These are phyloP conservation scores for Amphimallon solstitiale DNA, from an alignment of 2,888 invertebrate genomes.

Conservation along the genomic window DNA sequence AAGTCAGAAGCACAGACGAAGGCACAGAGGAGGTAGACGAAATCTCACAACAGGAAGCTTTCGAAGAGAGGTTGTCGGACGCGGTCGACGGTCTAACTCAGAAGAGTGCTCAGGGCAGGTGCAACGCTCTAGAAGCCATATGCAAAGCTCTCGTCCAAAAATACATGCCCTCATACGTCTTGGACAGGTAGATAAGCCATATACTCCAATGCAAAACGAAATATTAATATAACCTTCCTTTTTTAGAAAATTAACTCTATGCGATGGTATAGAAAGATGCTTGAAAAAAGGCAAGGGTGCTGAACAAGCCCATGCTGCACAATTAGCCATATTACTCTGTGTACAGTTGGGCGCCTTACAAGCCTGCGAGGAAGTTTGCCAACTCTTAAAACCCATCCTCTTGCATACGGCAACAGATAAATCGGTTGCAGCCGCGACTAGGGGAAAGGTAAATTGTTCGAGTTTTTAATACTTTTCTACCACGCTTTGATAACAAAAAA, in stretches of 20 bases:
- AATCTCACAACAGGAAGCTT: conserved; percentile 72
- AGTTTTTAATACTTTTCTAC: too few species aligned
- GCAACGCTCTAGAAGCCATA: conserved; percentile 75
- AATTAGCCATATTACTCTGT: conserved; percentile 81
- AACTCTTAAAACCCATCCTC: conserved; percentile 78
- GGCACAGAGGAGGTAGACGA: conserved; percentile 67
- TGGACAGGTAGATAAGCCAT: conserved; percentile 69
- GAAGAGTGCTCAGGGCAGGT: conserved; percentile 86
- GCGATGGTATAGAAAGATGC: conserved; percentile 83
- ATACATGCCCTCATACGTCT: conserved; percentile 79
- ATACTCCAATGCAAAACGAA: not conserved
- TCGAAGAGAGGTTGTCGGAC: conserved; percentile 89
- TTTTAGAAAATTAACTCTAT: conserved; percentile 74
- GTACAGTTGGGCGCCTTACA: conserved; percentile 81
- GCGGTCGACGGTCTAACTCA: conserved; percentile 89
- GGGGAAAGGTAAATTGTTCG: conserved; percentile 78
- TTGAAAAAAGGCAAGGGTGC: conserved; percentile 84
- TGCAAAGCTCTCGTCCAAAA: conserved; percentile 81
- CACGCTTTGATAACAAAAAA: too few species aligned
- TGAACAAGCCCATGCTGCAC: conserved; percentile 86
- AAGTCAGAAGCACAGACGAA: conserved; percentile 71
- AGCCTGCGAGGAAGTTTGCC: conserved; percentile 75
- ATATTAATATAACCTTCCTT: not conserved
- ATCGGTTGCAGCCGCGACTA: conserved; percentile 76
- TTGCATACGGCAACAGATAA: conserved; percentile 78